Conservation (phyloP, 2,888 invertebrate genomes). For the Lepidochrysops patricia region DNA sequence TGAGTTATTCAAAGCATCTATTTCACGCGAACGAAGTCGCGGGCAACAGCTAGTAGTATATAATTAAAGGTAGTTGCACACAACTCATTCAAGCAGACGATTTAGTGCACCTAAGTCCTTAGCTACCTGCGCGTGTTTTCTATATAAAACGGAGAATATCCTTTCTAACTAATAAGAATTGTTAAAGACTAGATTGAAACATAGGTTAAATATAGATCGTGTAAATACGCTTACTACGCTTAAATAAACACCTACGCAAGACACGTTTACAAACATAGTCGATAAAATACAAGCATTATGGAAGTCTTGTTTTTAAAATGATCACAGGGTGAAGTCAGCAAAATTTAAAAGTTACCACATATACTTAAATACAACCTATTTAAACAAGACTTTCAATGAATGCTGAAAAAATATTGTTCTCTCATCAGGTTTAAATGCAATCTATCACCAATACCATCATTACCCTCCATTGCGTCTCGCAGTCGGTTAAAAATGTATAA, state of each 20-base stretch:
- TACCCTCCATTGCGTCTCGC: too few species aligned
- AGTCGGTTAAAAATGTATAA: background rate
- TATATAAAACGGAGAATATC: background rate
- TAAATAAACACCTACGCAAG: background rate
- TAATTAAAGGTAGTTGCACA: too few species aligned
- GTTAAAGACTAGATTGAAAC: background rate
- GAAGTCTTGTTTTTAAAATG: too few species aligned
- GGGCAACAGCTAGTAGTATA: too few species aligned
- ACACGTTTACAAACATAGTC: background rate
- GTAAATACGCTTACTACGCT: background rate
- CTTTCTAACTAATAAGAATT: background rate
- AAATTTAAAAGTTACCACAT: background rate
- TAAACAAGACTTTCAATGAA: too few species aligned
- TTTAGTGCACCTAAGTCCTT: too few species aligned
- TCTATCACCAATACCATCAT: background rate
- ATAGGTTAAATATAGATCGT: background rate
- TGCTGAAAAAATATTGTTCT: background rate
- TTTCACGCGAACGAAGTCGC: too few species aligned
- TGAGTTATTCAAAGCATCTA: too few species aligned
- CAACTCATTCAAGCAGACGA: too few species aligned
- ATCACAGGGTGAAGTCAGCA: too few species aligned
- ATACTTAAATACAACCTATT: too few species aligned
- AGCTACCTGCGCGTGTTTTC: too few species aligned
- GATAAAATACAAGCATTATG: background rate
- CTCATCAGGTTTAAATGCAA: constrained; percentile 11